Conservation (phyloP, 64 coral and sea anemone species). For the Anthopleura sola region DNA sequence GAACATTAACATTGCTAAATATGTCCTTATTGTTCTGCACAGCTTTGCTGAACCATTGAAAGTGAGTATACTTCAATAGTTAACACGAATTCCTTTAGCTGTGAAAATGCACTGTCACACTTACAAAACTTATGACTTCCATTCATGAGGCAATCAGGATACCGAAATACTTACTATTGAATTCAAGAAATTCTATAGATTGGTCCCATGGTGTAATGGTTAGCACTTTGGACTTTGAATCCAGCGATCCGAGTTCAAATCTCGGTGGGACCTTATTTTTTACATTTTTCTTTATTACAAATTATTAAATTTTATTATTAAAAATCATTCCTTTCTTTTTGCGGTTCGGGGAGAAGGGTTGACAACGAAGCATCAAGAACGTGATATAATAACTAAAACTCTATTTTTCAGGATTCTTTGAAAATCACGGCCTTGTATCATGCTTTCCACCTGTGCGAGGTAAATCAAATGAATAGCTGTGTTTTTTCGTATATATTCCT, state of each 20-base stretch:
- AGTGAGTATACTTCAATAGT: slow-evolving; percentile 17
- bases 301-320: no score
- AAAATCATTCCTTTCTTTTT: no score
- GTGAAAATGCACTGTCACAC: not conserved
- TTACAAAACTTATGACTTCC: not conserved
- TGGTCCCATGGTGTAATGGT: no score
- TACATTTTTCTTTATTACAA: no score
- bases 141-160: not conserved
- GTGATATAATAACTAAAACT: no score
- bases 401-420: slow-evolving; percentile 65
- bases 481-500: not conserved
- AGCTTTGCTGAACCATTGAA: slow-evolving; percentile 83
- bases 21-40: slow-evolving; percentile 83
- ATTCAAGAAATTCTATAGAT: not conserved
- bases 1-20: slow-evolving; percentile 83
- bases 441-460: slow-evolving; percentile 88
- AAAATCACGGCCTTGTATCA: slow-evolving; percentile 84
- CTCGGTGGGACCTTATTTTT: no score
- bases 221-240: no score
- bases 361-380: no score
- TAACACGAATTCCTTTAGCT: not conserved
- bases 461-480: not conserved
- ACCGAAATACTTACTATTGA: not conserved
- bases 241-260: slow-evolving; percentile 1
- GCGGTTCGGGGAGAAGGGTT: no score